phyloP scores from a whole-genome alignment of 2,888 invertebrate species.

The Apamea epomidion region DNA sequence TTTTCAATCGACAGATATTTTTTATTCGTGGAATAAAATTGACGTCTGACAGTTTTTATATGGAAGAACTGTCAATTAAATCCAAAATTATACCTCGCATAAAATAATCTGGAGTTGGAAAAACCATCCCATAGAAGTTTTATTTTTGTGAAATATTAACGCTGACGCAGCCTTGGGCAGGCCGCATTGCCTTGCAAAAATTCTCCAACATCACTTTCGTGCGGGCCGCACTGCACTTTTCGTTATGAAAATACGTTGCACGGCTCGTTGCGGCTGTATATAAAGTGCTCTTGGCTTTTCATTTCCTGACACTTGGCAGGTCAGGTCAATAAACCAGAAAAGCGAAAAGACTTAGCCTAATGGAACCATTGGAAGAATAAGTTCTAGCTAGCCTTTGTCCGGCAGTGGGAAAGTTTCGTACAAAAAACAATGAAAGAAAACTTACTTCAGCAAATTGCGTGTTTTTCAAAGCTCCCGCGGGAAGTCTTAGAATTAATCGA shows the following conservation, averaged over 20 bases:
- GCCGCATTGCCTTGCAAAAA: neutral
- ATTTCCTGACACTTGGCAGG: neutral
- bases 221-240: neutral
- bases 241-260: neutral
- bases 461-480: slow-evolving; percentile 20
- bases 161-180: neutral
- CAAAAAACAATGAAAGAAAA: neutral
- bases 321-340: neutral
- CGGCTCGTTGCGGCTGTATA: neutral
- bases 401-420: neutral
- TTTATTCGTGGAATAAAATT: too few relatives aligned
- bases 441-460: slow-evolving; percentile 4
- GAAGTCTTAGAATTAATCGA: slow-evolving; percentile 35
- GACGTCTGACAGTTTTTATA: too few relatives aligned
- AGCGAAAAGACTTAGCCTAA: neutral
- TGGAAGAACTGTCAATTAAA: too few relatives aligned
- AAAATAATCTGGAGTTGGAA: too few relatives aligned
- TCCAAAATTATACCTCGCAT: too few relatives aligned
- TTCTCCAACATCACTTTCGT: neutral
- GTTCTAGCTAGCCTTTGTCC: neutral
- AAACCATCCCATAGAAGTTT: too few relatives aligned
- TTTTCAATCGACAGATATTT: too few relatives aligned
- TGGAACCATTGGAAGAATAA: too few relatives aligned
- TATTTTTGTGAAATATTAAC: neutral
- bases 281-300: neutral